phyloP scores from a whole-genome alignment of 2,113 vertebrate genomes.

The Oplegnathus fasciatus region DNA sequence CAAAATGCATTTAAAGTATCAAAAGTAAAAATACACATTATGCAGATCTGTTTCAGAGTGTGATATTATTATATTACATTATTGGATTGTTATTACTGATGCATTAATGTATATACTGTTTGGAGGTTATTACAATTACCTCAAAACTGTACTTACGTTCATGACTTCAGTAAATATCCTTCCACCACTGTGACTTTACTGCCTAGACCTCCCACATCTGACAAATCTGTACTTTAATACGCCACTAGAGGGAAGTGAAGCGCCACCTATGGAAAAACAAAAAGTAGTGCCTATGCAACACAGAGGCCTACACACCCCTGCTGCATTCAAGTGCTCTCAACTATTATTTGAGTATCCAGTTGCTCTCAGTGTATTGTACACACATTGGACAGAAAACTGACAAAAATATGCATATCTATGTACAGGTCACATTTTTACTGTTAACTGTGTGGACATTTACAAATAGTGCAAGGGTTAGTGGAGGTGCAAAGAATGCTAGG shows the following conservation, averaged over 20 bases:
- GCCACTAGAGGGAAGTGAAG: constrained; percentile 59
- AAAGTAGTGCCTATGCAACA: background rate
- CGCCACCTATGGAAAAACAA: background rate
- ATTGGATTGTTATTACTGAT: background rate
- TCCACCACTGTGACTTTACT: background rate
- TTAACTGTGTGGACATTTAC: background rate
- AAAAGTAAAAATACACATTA: no score
- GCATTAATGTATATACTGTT: background rate
- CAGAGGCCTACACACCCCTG: background rate
- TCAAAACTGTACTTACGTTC: background rate
- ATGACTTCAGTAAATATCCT: background rate
- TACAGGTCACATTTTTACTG: no score
- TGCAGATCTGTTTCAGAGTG: background rate
- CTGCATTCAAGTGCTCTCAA: constrained; percentile 3
- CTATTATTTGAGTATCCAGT: background rate
- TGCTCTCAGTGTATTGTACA: background rate
- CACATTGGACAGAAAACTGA: background rate
- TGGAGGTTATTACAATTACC: background rate
- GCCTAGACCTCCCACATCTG: background rate
- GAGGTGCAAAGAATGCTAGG: no score
- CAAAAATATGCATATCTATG: background rate
- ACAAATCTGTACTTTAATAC: background rate
- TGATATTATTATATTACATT: background rate
- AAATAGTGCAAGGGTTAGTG: background rate
- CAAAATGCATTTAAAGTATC: no score